Evolutionary conservation across 2,888 invertebrate species (phyloP), one percentile per base, ranked within the genome.

Genomic region (Eledona agricola): DNA sequence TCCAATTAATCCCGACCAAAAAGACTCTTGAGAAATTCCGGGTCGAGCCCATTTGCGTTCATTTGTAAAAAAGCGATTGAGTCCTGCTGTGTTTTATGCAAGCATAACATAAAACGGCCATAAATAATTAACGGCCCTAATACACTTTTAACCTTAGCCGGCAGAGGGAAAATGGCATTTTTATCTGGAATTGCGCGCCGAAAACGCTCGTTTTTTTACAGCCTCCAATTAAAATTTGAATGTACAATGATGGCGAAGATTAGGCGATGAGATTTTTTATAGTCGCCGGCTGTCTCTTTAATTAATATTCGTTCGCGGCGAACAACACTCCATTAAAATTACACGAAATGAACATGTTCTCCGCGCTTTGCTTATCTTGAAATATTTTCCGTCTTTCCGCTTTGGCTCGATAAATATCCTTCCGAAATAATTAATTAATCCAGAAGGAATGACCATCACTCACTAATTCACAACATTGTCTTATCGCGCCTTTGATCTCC

Each of bases 311-410:
- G 38, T 43, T 17, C 11, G 47, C 34, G 53, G 50, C 52, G 61
- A 62, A 60, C 60, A 62, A 57, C 55, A 55, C 28, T 59, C 59
- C 65, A 61, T 65, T 65, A 64, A 64, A 65, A 58, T 62, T 57
- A 65, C 65, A 64, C 60, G 57, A 54, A 63, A 67, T 67, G 61
- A 68, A 67, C 66, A 66, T 66, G 68, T 67, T 65, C 51, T 55
- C 47, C 57, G 25, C 45, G 23, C 55, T 56, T 34, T 42, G 17
- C 59, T 65, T 65, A 65, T 65, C 63, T 51, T 42, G 52, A 52
- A 52, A 34, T 42, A 57, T 51, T 51, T 55, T 57, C 52, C 58
- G 58, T 57, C 59, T 57, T 57, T 55, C 53, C 51, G 46, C 54
- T 46, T 51, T 51, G 57, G 47, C 53, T 51, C 57, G 60, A 53